Evolutionary conservation across 2,113 vertebrate species (phyloP).

Genomic region (Rhegmatorhina hoffmannsi): DNA sequence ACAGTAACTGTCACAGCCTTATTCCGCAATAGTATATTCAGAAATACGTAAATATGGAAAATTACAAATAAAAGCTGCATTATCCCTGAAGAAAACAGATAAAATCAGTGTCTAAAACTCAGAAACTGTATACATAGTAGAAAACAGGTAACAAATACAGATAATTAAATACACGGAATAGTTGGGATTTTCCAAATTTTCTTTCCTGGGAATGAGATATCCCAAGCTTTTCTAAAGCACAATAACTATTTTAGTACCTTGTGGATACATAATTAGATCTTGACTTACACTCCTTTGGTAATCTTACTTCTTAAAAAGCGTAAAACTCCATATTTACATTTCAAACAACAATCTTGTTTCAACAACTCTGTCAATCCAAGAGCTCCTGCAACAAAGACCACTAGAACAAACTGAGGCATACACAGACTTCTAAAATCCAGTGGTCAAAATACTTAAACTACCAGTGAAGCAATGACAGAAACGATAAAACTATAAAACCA

Average conservation of each 20-base stretch:
- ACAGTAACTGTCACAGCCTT: neutral
- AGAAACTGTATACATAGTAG: neutral
- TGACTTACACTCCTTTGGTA: neutral
- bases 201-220: neutral
- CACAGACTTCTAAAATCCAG: conserved; percentile 14
- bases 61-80: neutral
- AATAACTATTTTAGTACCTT: neutral
- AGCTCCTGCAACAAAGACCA: conserved; percentile 6
- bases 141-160: neutral
- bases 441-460: conserved; percentile 38
- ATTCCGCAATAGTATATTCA: neutral
- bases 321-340: neutral
- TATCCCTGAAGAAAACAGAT: neutral
- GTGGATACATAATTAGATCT: neutral
- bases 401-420: conserved; percentile 41
- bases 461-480: conserved; percentile 33
- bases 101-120: neutral
- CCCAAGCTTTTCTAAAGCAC: neutral
- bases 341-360: neutral
- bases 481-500: neutral
- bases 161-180: neutral
- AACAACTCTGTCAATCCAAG: conserved; percentile 32
- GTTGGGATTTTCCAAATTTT: neutral
- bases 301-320: neutral
- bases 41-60: neutral